Percentiles rank a stretch among this genome's conserved stretches.
phyloP scores from a whole-genome alignment of 2,797 vertebrate species.

The Ctenochaetus hawaiiensis region DNA sequence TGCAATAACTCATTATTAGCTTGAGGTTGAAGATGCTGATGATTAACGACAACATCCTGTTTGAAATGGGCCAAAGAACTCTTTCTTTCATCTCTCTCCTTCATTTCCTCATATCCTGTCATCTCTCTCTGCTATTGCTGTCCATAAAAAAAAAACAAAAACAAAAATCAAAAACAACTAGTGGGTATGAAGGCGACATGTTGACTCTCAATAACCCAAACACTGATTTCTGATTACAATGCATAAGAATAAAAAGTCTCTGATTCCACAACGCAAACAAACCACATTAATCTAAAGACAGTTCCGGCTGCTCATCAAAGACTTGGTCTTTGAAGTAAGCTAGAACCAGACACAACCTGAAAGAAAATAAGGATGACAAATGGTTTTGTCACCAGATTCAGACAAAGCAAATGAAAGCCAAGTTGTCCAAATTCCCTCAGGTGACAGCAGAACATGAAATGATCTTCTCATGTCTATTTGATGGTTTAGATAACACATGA shows the following conservation, averaged over 20 bases:
- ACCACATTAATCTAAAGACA: constrained; percentile 15
- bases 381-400: constrained; percentile 47
- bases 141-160: not conserved
- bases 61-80: not conserved
- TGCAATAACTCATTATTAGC: not conserved
- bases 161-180: not conserved
- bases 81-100: not conserved
- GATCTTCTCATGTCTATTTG: constrained; percentile 68
- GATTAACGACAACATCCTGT: not conserved
- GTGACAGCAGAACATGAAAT: constrained; percentile 57
- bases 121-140: not conserved
- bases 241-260: constrained; percentile 1
- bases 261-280: constrained; percentile 9
- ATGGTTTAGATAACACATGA: constrained; percentile 67
- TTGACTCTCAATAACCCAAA: constrained; percentile 12
- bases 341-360: constrained; percentile 42
- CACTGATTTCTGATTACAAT: constrained; percentile 43
- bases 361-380: constrained; percentile 48
- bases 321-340: constrained; percentile 44
- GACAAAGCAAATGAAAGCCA: constrained; percentile 57
- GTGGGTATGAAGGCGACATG: not conserved
- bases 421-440: constrained; percentile 42
- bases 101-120: not conserved
- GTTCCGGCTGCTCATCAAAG: not conserved
- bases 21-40: not conserved